These are phyloP conservation scores for Hippoglossus hippoglossus DNA, from an alignment of 2,797 vertebrate species.

Conservation along the genomic window DNA sequence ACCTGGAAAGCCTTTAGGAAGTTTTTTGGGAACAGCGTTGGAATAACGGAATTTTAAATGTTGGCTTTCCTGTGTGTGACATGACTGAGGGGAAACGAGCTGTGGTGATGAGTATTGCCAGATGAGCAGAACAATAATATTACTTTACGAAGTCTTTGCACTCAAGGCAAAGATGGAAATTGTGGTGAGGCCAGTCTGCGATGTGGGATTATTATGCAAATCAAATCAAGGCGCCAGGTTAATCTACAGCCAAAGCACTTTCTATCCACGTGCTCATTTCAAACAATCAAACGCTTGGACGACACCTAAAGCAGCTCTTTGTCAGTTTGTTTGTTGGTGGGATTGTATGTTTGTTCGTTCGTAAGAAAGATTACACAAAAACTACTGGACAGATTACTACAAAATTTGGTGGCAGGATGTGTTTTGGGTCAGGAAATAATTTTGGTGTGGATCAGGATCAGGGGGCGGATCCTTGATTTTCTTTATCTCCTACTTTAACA, in stretches of 20 bases:
- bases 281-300: not conserved
- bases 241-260: slow-evolving; percentile 1
- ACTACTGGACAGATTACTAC: too few relatives aligned
- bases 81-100: slow-evolving; percentile 14
- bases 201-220: slow-evolving; percentile 26
- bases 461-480: too few relatives aligned
- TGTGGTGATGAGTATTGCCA: slow-evolving; percentile 27
- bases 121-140: slow-evolving; percentile 21
- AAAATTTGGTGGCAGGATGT: too few relatives aligned
- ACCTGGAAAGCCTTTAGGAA: slow-evolving; percentile 43
- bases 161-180: slow-evolving; percentile 8
- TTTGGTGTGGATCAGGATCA: too few relatives aligned
- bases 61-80: slow-evolving; percentile 32
- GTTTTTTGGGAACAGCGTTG: slow-evolving; percentile 34
- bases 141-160: slow-evolving; percentile 3
- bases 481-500: too few relatives aligned
- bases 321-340: too few relatives aligned
- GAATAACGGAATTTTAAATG: slow-evolving; percentile 37
- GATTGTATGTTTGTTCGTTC: too few relatives aligned
- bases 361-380: too few relatives aligned
- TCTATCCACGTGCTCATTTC: not conserved
- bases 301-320: not conserved
- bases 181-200: slow-evolving; percentile 8
- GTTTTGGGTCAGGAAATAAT: too few relatives aligned
- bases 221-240: slow-evolving; percentile 20